These are phyloP conservation scores for Oenanthe oenanthe DNA, from an alignment of 2,113 vertebrate species.

Conservation along the genomic window DNA sequence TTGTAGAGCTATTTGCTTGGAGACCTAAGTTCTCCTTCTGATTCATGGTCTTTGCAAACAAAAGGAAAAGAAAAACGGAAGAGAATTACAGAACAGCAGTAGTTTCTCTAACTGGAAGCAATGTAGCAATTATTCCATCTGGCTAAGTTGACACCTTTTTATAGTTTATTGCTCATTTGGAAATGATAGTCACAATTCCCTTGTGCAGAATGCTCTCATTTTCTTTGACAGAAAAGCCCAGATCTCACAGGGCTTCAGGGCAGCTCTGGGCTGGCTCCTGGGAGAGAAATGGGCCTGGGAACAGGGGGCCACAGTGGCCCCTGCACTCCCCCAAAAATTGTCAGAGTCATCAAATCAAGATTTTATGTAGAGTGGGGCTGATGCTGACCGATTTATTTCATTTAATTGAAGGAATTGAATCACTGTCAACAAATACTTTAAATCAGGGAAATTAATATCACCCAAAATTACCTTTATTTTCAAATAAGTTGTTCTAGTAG, in stretches of 20 bases:
- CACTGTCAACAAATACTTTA: background rate
- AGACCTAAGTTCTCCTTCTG: background rate
- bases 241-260: background rate
- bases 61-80: background rate
- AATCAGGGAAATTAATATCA: background rate
- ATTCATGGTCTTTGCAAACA: background rate
- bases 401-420: background rate
- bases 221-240: background rate
- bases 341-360: background rate
- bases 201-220: background rate
- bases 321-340: background rate
- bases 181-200: background rate
- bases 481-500: background rate
- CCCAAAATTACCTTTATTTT: background rate
- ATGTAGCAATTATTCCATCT: slow-evolving; percentile 4
- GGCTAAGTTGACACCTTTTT: background rate
- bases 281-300: background rate
- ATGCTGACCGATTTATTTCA: background rate
- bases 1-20: background rate
- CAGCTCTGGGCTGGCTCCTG: no score
- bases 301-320: background rate
- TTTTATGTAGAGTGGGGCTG: background rate
- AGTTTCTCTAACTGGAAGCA: slow-evolving; percentile 33
- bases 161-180: background rate
- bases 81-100: background rate